Base-by-base conservation (phyloP, 2,113 vertebrate species). In the Spea multiplicata region DNA sequence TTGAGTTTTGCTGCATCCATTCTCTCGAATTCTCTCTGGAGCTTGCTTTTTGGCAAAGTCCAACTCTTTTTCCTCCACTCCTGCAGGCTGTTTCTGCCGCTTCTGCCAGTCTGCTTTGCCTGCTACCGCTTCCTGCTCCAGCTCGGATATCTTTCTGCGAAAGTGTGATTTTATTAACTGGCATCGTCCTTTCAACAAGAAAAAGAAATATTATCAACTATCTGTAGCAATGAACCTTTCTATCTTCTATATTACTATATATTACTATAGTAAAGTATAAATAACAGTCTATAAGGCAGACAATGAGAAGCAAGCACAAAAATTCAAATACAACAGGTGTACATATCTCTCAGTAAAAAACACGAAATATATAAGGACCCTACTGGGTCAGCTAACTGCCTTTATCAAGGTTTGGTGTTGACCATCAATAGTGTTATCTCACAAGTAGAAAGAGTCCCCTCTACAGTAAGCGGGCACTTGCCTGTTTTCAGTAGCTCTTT, bases 401-500 rank as follows among this genome's bases (percentile, higher is more conserved):
- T 30, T 30, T 30, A 30, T 30, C 1, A 30, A 30, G 30, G 30
- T 30, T 30, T 30, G 30, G 30, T 30, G 30, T 1, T 30, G 30
- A 30, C 30, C 1, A 2, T 30, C 30, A 30, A 30, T 30, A 30
- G 30, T 30, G 30, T 30, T 30, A 30, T 30, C 30, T 30, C 30
- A 30, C 30, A 30, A 1, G 30, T 30, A 30, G 30, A 30, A 30
- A 30, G 30, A 30, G 30, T 30, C 30, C 30, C 30, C 30, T 30
- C 30, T 30, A 30, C 30, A 30, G 30, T 30, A 30, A 30, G 30
- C 30, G 30, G 30, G 30, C 86, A 48, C 71, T 88, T 91, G 94
- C 95, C 94, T 87, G 94, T 97, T 92, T 91, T 94, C 76, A 93
- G 83, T 80, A 97, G 87, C 68, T 95, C 94, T 88, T 91, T 93